phyloP scores from a whole-genome alignment of 2,888 invertebrate genomes.

The Pseudeuparius sepicola region DNA sequence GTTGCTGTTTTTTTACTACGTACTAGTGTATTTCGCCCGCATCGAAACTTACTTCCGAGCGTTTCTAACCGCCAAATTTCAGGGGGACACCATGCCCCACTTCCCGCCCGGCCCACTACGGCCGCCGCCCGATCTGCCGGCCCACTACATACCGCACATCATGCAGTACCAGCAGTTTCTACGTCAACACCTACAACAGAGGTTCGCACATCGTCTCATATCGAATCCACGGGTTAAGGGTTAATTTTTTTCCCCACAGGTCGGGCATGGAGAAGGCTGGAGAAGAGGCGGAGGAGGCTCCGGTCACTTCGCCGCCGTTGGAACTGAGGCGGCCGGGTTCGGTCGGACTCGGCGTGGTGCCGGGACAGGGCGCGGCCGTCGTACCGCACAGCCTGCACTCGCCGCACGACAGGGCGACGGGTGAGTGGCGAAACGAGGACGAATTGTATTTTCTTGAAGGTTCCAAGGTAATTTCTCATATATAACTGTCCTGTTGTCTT shows the following conservation, averaged over 20 bases:
- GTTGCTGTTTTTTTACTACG: too few species aligned
- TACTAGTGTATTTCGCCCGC: too few species aligned
- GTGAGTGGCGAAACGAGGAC: slow-evolving; percentile 36
- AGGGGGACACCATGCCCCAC: slow-evolving; percentile 49
- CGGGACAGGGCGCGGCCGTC: slow-evolving; percentile 48
- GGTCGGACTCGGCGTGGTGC: slow-evolving; percentile 38
- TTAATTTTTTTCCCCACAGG: too few species aligned
- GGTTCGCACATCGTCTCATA: too few species aligned
- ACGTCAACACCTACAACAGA: slow-evolving; percentile 33
- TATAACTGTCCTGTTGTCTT: too few species aligned
- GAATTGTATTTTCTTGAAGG: too few species aligned
- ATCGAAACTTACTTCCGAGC: too few species aligned
- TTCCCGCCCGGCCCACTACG: slow-evolving; percentile 39
- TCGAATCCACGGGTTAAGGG: too few species aligned
- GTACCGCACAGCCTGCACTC: slow-evolving; percentile 61
- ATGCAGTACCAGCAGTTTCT: slow-evolving; percentile 47
- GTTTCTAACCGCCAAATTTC: too few species aligned
- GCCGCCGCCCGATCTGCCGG: slow-evolving; percentile 38
- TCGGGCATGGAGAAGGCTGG: slow-evolving; percentile 36
- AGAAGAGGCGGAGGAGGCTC: slow-evolving; percentile 41
- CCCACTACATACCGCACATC: slow-evolving; percentile 46
- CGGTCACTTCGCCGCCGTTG: slow-evolving; percentile 50
- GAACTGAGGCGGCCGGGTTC: slow-evolving; percentile 55
- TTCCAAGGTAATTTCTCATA: too few species aligned
- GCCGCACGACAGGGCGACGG: slow-evolving; percentile 57